Base-by-base conservation (phyloP, 2,888 invertebrate genomes). In the Dione juno region DNA sequence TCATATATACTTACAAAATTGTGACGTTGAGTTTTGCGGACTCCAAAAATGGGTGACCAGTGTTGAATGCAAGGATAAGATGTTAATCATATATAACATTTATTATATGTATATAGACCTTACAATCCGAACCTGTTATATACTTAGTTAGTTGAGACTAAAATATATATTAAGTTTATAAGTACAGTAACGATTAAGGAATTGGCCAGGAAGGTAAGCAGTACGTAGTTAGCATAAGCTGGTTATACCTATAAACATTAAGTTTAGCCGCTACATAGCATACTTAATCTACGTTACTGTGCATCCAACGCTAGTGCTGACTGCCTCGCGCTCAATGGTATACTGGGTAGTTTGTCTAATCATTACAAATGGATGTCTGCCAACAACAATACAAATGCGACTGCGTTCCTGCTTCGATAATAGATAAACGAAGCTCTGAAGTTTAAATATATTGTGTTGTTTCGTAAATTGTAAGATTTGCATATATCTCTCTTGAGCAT, bases 331-430 rank as follows among this genome's bases (percentile, higher is more conserved):
- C 70, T 76, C 73, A 70, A 70, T 75, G 76, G 68, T 63, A 50
- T 59, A 45, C 68, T 45, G 72, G 72, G 70, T 74, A 79, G 78
- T 80, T 76, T 79, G 78, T 76, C 78, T 80, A 80, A 82, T 82
- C 81, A 81, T 82, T 79, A 84, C 82, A 84, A 86, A 88, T 89
- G 88, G 87, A 83, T 78, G 80, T 69, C 79, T 86, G 88, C 85
- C 89, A 88, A 79, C 83, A 76, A 74, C 73, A 80, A 80, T 82
- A 82, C 80, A 80, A 82, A 83, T 82, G 81, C 76, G 77, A 78
- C 80, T 77, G 75, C 80, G 76, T 77, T 78, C 73, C 63, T 69
- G 71, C 74, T 69, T 75, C 78, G 79, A 82, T 82, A 81, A 80
- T 83, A 83, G 84, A 74, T 74, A 74, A 74, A 74, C 57, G 67